Evolutionary conservation across 2,113 vertebrate genomes (phyloP).

Genomic region (Craseonycteris thonglongyai): DNA sequence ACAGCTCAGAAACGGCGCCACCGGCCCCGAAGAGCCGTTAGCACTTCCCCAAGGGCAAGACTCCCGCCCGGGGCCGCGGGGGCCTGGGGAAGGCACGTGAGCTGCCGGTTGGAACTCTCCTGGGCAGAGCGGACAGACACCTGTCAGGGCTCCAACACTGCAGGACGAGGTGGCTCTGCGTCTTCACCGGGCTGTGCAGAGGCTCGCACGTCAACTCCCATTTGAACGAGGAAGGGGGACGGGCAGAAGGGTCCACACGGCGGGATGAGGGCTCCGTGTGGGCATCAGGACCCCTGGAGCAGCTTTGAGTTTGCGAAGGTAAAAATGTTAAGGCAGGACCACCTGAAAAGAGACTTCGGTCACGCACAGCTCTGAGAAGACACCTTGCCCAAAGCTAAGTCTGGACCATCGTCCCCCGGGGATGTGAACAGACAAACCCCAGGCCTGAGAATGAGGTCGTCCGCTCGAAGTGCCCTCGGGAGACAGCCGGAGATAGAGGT

Average conservation of each 20-base stretch:
- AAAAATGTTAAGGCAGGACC: not conserved
- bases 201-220: not conserved
- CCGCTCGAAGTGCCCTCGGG: not conserved
- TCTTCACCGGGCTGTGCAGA: constrained; percentile 18
- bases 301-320: not conserved
- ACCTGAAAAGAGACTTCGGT: not conserved
- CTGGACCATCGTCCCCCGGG: not conserved
- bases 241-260: too few relatives aligned
- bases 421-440: not conserved
- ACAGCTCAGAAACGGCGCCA: not conserved
- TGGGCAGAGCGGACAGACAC: not conserved
- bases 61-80: not conserved
- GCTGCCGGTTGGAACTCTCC: not conserved
- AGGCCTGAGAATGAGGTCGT: not conserved
- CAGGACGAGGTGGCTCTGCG: not conserved
- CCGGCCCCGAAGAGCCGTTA: not conserved
- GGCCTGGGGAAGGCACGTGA: not conserved
- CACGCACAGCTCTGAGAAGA: not conserved
- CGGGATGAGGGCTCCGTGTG: not conserved
- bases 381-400: not conserved
- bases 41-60: not conserved
- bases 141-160: not conserved
- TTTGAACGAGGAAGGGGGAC: constrained; percentile 19
- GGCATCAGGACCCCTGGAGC: not conserved
- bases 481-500: not conserved